A percentile compares a stretch with the other conserved stretches of the same genome.
These are phyloP conservation scores for Camponotus floridanus DNA, from an alignment of 1,140 invertebrate species.

Conservation along the genomic window DNA sequence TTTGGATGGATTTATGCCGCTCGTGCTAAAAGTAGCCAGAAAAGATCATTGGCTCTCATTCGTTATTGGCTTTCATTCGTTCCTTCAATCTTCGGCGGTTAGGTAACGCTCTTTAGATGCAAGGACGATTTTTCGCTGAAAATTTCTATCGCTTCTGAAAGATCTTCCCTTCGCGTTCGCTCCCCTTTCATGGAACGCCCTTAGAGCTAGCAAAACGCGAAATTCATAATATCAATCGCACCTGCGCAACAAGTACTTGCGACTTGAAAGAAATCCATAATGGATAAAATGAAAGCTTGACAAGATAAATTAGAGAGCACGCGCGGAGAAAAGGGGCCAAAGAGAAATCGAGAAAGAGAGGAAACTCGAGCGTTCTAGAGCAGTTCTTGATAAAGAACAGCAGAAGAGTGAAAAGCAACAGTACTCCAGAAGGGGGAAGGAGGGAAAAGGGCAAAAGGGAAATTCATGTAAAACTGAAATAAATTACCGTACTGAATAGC, in stretches of 20 bases:
- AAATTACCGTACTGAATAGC: conserved; percentile 74
- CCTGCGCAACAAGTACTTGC: conserved; percentile 54
- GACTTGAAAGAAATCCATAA: conserved; percentile 51
- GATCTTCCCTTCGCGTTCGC: background rate
- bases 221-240: conserved; percentile 58
- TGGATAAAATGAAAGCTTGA: conserved; percentile 57
- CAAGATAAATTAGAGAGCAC: conserved; percentile 52
- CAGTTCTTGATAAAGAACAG: conserved; percentile 50
- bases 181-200: background rate
- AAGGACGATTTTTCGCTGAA: background rate
- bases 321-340: conserved; percentile 13
- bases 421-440: too few relatives aligned
- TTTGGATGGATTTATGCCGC: conserved; percentile 33
- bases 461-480: conserved; percentile 72
- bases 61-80: background rate
- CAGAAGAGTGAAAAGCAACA: conserved; percentile 55
- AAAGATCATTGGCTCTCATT: conserved; percentile 20
- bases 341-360: conserved; percentile 49
- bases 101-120: background rate
- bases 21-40: conserved; percentile 41
- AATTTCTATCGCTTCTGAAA: background rate
- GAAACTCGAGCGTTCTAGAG: conserved; percentile 61
- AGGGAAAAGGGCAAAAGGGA: background rate
- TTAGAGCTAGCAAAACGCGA: conserved; percentile 11
- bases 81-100: background rate